Evolutionary conservation across 2,888 invertebrate species (phyloP).

Genomic region (Hedychridium roseum): DNA sequence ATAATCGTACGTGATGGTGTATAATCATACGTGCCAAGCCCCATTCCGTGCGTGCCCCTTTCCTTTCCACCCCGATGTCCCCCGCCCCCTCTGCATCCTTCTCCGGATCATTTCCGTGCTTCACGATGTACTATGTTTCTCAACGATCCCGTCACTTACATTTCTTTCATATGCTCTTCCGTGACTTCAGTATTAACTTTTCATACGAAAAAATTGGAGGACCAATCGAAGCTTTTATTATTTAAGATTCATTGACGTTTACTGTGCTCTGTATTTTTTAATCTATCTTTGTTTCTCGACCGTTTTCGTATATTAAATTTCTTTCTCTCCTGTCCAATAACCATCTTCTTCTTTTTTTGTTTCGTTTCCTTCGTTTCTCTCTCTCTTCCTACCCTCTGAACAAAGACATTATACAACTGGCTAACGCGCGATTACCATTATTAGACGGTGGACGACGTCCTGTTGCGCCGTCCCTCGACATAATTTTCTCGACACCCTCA

Average conservation of each 20-base stretch:
- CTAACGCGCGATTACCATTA: conserved; percentile 39
- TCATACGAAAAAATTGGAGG: too few relatives aligned
- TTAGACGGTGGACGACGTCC: conserved; percentile 37
- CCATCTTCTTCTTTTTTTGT: neutral
- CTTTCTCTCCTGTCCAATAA: conserved; percentile 7
- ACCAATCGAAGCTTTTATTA: too few relatives aligned
- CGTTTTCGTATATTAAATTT: too few relatives aligned
- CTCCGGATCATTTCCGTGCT: too few relatives aligned
- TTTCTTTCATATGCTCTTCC: too few relatives aligned
- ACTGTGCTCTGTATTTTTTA: too few relatives aligned
- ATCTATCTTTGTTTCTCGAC: too few relatives aligned
- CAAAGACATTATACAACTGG: conserved; percentile 45
- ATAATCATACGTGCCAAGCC: conserved; percentile 45
- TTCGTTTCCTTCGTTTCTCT: neutral
- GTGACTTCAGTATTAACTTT: too few relatives aligned
- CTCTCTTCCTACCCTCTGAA: conserved; percentile 19
- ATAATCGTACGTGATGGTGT: conserved; percentile 44
- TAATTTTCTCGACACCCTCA: conserved; percentile 38
- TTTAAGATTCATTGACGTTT: too few relatives aligned
- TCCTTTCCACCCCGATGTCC: neutral
- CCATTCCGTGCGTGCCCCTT: conserved; percentile 4
- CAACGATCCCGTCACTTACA: too few relatives aligned
- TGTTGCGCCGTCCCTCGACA: conserved; percentile 26
- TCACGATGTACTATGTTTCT: too few relatives aligned
- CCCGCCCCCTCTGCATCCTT: neutral